Percentiles rank a stretch among this genome's conserved stretches.
Evolutionary conservation across 1,140 invertebrate species (phyloP).

Genomic region (Drosophila littoralis): DNA sequence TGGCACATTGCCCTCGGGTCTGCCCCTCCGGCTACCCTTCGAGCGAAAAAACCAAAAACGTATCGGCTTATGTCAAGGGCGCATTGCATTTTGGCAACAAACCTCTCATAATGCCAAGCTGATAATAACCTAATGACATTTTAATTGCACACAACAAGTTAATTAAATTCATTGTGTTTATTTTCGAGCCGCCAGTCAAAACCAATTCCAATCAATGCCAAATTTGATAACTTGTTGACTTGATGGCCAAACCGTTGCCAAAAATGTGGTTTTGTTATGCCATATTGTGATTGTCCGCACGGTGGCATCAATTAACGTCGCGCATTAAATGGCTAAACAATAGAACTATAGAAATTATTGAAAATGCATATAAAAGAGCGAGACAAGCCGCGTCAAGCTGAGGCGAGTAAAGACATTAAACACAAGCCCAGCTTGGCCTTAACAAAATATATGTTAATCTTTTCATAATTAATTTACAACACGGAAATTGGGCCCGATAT

Average conservation of each 20-base stretch:
- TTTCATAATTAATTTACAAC: conserved; percentile 38
- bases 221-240: conserved; percentile 55
- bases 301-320: conserved; percentile 78
- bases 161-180: conserved; percentile 69
- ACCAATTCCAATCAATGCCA: conserved; percentile 67
- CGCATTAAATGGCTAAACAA: conserved; percentile 65
- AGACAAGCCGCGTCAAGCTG: not conserved
- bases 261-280: conserved; percentile 38
- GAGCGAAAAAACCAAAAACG: conserved; percentile 11
- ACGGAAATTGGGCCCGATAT: conserved; percentile 7
- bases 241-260: conserved; percentile 29
- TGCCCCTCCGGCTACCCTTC: not conserved
- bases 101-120: conserved; percentile 61
- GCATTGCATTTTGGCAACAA: conserved; percentile 62
- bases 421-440: not conserved
- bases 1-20: conserved; percentile 55
- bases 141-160: conserved; percentile 80
- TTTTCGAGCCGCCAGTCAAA: conserved; percentile 60
- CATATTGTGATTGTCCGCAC: conserved; percentile 42
- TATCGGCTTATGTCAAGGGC: conserved; percentile 67
- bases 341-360: conserved; percentile 57
- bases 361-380: conserved; percentile 50
- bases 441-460: conserved; percentile 12
- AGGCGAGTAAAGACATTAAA: not conserved
- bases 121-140: conserved; percentile 80